These are phyloP conservation scores for Alectoris magna DNA, from an alignment of 2,797 vertebrate genomes.

Conservation along the genomic window DNA sequence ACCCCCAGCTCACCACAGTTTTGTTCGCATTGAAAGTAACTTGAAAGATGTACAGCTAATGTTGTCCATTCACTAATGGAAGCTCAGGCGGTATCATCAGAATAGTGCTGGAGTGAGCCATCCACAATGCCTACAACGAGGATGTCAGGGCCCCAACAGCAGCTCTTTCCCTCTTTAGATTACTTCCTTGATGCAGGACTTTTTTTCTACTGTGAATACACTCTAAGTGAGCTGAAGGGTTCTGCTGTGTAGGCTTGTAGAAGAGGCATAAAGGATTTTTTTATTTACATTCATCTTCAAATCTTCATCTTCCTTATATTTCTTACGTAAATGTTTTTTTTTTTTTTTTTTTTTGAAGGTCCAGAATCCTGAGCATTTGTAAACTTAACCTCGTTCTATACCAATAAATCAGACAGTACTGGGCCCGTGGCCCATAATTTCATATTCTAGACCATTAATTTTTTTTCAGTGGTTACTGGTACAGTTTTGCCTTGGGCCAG, in stretches of 20 bases:
- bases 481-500: not conserved
- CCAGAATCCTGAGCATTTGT: not conserved
- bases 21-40: not conserved
- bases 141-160: not conserved
- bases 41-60: not conserved
- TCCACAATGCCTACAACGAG: not conserved
- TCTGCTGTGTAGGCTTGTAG: not conserved
- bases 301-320: not conserved
- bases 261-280: not conserved
- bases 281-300: not conserved
- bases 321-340: not conserved
- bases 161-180: not conserved
- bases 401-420: not conserved
- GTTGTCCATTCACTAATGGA: not conserved
- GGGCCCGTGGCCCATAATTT: not conserved
- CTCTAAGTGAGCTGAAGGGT: not conserved
- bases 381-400: not conserved
- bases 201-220: not conserved
- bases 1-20: not conserved
- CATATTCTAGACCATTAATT: not conserved
- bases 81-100: not conserved
- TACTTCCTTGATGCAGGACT: not conserved
- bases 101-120: not conserved
- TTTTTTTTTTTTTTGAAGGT: not conserved
- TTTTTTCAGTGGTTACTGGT: not conserved